Base-by-base conservation (phyloP, 2,113 vertebrate genomes). In the Paracyprichromis sp. region DNA sequence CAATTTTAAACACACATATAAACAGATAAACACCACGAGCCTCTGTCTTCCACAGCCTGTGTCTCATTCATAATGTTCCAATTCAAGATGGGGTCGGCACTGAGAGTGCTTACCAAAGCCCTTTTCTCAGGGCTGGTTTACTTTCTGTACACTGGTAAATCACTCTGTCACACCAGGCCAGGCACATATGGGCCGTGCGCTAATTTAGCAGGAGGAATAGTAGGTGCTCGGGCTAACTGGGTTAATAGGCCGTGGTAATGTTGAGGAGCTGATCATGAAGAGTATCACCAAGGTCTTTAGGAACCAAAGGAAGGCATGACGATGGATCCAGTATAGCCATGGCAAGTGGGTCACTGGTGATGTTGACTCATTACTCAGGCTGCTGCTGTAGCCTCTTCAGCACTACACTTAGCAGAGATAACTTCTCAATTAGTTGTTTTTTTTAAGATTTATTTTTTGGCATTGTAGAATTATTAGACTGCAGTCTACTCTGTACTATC, bases 31-130 rank as follows among this genome's bases (percentile, higher is more conserved):
- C 85, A 63, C 88, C 21, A n/a, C 84, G 89, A 36, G 38, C 63
- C 34, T 92, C 92, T 94, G 93, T 45, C 86, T 93, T 95, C 88
- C 87, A 83, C 78, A 9, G 61, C 38, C 29, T 50, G 63, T 5
- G 9, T 88, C 92, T 93, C 94, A 93, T 95, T 93, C 91, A 82
- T 95, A 92, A 91, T 79, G 56, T 88, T 92, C 91, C 85, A 36
- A 54, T 88, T 66, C 38, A 84, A 61, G 56, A 61, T 40, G 38
- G 57, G 87, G 89, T 93, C 91, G 50, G 86, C 84, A 85, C 17
- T 17, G 47, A 83, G 89, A 85, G 47, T 86, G 92, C 91, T 95
- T 91, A 94, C 86, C 26, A 3, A 50, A 61, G 88, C 87, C 6
- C 6, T 88, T 92, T 92, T 71, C 76, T 86, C 34, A 19, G 26